Base-by-base conservation (phyloP, 2,113 vertebrate genomes). In the Mungos mungo region DNA sequence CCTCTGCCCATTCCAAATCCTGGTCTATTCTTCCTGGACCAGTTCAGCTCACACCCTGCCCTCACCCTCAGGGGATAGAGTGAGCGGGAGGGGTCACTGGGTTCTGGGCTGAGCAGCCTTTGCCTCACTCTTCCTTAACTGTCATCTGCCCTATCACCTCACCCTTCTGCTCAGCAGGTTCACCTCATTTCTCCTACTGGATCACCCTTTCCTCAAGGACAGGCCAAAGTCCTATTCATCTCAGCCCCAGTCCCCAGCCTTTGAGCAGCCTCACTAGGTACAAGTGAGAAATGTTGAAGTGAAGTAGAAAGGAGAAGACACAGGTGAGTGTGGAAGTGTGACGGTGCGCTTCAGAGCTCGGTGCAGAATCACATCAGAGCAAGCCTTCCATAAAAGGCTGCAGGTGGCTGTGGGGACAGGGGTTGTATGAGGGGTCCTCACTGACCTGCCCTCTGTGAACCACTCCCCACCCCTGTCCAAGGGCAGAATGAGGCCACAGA, bases 181-280 rank as follows among this genome's bases (percentile, higher is more conserved):
- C 71, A 27, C 23, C 74, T 91, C 16, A 41, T 54, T 79, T 83
- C 41, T 19, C 27, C 60, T 23, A 60, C n/a, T 29, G 83, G 47
- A 38, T 66, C 57, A 63, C 79, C 33, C 19, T 88, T 90, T 93
- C 71, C 79, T 92, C 54, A 54, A 83, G 63, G 25, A 29, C 31
- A 83, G 68, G 23, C 60, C 89, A 18, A 65, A 79, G 79, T 71
- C 83, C 66, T 69, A 31, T 35, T 86, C 81, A 47, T 27, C 31
- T 86, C 14, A 3, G 60, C 23, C 52, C 57, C 18, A 50, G 76
- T 2, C 15, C n/a, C 14, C 10, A 47, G 65, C 31, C 52, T 90
- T 65, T 21, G 50, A 15, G 72, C 35, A 71, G 83, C 82, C 47
- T 66, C 66, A 50, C 14, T 35, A 86, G 74, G 50, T 71, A 7